These are phyloP conservation scores for Drosophila incognita DNA, from an alignment of 2,888 invertebrate species.

Conservation along the genomic window DNA sequence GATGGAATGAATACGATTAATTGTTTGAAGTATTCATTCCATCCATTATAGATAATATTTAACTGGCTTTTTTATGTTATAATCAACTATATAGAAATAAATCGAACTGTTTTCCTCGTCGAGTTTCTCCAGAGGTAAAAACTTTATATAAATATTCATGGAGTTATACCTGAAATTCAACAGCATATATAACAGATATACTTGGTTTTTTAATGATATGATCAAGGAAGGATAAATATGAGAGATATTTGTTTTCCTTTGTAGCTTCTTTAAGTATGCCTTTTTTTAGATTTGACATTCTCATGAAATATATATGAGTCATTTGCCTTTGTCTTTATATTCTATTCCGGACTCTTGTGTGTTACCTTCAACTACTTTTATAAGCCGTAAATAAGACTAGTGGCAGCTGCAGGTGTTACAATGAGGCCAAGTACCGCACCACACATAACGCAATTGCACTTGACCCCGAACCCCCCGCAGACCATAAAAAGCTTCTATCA, in stretches of 20 bases:
- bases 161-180: neutral
- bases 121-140: neutral
- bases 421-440: slow-evolving; percentile 46
- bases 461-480: slow-evolving; percentile 45
- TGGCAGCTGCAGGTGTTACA: slow-evolving; percentile 17
- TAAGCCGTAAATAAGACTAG: slow-evolving; percentile 16
- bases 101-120: neutral
- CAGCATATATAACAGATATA: neutral
- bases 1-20: neutral
- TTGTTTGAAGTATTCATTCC: neutral
- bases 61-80: neutral
- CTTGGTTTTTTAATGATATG: neutral
- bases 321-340: slow-evolving; percentile 2
- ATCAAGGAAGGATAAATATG: neutral
- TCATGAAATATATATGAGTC: neutral
- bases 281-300: neutral
- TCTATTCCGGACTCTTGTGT: slow-evolving; percentile 4
- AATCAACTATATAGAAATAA: neutral
- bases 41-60: neutral
- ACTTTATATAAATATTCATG: neutral
- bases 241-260: neutral
- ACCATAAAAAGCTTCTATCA: slow-evolving; percentile 38
- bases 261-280: neutral
- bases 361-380: slow-evolving; percentile 39
- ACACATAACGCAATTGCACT: slow-evolving; percentile 46